These are phyloP conservation scores for Drymonia ruficornis DNA, from an alignment of 2,888 invertebrate species.

Conservation along the genomic window DNA sequence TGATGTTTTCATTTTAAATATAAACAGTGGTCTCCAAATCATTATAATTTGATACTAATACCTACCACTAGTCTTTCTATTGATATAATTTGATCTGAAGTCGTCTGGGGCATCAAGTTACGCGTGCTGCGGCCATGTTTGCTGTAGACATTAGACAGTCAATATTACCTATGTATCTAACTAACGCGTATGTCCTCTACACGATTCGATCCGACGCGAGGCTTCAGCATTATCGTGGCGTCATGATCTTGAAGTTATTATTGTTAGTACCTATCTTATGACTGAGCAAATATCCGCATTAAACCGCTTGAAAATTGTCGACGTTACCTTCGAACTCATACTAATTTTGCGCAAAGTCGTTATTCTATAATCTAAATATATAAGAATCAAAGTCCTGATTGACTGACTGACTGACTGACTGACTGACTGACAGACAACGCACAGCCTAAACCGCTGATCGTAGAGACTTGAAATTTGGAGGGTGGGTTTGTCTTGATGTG, in stretches of 20 bases:
- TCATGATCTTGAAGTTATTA: slow-evolving; percentile 38
- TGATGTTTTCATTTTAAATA: slow-evolving; percentile 10
- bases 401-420: no score
- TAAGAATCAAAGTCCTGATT: no score
- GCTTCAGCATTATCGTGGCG: slow-evolving; percentile 44
- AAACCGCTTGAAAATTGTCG: slow-evolving; percentile 13
- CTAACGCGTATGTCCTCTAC: slow-evolving; percentile 53
- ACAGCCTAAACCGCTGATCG: no score
- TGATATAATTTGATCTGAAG: slow-evolving; percentile 25
- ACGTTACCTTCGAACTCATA: slow-evolving; percentile 15
- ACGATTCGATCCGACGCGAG: slow-evolving; percentile 53
- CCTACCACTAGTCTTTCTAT: slow-evolving; percentile 16
- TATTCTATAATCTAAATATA: slow-evolving; percentile 9
- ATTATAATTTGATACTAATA: slow-evolving; percentile 9
- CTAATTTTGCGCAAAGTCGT: slow-evolving; percentile 14
- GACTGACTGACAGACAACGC: no score
- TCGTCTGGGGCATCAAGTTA: slow-evolving; percentile 41
- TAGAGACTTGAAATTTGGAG: no score
- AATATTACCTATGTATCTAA: slow-evolving; percentile 51
- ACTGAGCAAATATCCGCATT: slow-evolving; percentile 25
- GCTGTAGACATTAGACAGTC: slow-evolving; percentile 62
- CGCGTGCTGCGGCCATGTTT: slow-evolving; percentile 64
- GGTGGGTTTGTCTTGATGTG: no score
- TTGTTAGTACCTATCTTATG: slow-evolving; percentile 27
- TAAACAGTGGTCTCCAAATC: slow-evolving; percentile 8